A percentile compares a stretch with the other conserved stretches of the same genome.
phyloP scores from a whole-genome alignment of 2,888 invertebrate genomes.

The Amphipyra berbera region DNA sequence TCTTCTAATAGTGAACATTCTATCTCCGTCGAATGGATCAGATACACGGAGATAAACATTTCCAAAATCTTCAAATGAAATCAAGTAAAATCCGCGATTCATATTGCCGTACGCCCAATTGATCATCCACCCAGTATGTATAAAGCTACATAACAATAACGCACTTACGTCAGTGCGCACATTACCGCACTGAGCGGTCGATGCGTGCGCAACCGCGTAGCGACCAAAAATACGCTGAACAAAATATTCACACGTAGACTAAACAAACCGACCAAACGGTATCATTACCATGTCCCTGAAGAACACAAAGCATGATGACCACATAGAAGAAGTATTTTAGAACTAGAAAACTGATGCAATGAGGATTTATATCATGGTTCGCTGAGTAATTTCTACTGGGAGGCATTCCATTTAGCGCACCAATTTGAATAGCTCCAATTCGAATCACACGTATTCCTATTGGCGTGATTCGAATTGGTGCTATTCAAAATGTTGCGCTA shows the following conservation, averaged over 20 bases:
- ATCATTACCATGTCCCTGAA: constrained; percentile 27
- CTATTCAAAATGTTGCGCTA: no score
- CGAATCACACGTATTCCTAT: no score
- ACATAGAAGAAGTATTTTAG: constrained; percentile 27
- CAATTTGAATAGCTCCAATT: no score
- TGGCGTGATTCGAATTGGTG: no score
- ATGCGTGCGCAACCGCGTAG: constrained; percentile 39
- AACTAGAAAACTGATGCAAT: background rate
- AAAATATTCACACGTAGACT: constrained; percentile 59
- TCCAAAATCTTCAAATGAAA: no score
- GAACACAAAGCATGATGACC: constrained; percentile 19
- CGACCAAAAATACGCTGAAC: constrained; percentile 49
- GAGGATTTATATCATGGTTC: background rate
- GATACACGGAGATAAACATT: no score
- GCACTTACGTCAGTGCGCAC: constrained; percentile 32
- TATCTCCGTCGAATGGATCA: no score
- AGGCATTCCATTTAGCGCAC: no score
- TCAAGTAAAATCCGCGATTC: no score
- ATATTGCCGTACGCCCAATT: background rate
- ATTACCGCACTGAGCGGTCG: constrained; percentile 39
- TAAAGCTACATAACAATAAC: constrained; percentile 33
- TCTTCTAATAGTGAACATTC: no score
- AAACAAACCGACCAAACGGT: constrained; percentile 55
- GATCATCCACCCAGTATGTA: constrained; percentile 1
- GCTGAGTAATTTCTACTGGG: no score